These are phyloP conservation scores for Trematomus loennbergii DNA, from an alignment of 2,113 vertebrate genomes.

Conservation along the genomic window DNA sequence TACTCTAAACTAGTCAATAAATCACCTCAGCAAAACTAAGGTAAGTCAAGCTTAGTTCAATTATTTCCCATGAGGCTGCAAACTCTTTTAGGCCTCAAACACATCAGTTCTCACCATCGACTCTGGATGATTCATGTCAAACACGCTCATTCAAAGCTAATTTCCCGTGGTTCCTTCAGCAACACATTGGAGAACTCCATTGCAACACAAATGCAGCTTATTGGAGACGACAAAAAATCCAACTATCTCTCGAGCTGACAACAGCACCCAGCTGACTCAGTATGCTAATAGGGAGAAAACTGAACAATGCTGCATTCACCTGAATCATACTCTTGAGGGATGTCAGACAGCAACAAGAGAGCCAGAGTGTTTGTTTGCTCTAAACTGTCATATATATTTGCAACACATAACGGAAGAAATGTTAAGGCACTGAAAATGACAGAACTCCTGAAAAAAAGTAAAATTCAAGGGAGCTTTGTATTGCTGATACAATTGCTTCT, in stretches of 20 bases:
- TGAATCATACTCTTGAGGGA: conserved; percentile 35
- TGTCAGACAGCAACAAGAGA: conserved; percentile 36
- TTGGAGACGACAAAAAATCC: conserved; percentile 26
- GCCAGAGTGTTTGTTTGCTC: conserved; percentile 23
- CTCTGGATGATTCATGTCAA: conserved; percentile 67
- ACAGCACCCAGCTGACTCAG: conserved; percentile 56
- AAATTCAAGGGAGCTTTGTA: neutral
- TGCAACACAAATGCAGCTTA: conserved; percentile 52
- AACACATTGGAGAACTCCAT: conserved; percentile 27
- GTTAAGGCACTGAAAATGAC: neutral
- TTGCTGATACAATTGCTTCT: neutral
- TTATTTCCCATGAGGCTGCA: conserved; percentile 31
- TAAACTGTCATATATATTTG: conserved; percentile 43
- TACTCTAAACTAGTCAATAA: conserved; percentile 40
- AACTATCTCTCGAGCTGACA: conserved; percentile 35
- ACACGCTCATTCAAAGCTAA: conserved; percentile 70
- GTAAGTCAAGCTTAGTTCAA: conserved; percentile 35
- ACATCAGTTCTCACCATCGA: conserved; percentile 46
- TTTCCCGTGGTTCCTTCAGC: conserved; percentile 60
- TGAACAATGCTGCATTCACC: conserved; percentile 32
- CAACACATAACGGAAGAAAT: conserved; percentile 22
- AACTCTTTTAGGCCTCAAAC: conserved; percentile 60
- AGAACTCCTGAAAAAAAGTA: conserved; percentile 1
- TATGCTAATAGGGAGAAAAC: conserved; percentile 45
- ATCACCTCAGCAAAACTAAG: conserved; percentile 39